These are phyloP conservation scores for Acleris sparsana DNA, from an alignment of 2,888 invertebrate species.

Conservation along the genomic window DNA sequence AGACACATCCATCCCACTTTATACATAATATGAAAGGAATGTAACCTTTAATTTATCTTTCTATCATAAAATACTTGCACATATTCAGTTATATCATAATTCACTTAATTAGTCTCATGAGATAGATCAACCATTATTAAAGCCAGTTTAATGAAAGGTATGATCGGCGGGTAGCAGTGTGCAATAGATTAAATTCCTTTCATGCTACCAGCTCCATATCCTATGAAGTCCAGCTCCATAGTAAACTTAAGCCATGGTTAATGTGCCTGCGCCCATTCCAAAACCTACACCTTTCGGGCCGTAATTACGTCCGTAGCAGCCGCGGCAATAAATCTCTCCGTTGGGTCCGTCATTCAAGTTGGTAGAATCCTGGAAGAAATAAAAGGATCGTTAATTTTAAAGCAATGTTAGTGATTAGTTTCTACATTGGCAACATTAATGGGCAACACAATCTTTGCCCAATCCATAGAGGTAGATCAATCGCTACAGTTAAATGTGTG, in stretches of 20 bases:
- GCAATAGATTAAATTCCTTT: constrained; percentile 74
- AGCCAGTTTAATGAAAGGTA: constrained; percentile 82
- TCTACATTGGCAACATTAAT: not conserved
- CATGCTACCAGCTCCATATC: constrained; percentile 65
- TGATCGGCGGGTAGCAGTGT: constrained; percentile 71
- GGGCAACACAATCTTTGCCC: too few species aligned
- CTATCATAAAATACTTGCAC: constrained; percentile 75
- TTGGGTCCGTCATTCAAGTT: constrained; percentile 96
- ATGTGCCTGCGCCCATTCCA: constrained; percentile 95
- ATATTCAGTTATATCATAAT: constrained; percentile 51
- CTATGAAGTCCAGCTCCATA: constrained; percentile 80
- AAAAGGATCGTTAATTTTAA: not conserved
- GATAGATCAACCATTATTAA: constrained; percentile 80
- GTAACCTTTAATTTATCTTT: constrained; percentile 83
- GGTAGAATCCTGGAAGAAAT: constrained; percentile 89
- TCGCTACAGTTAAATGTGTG: too few species aligned
- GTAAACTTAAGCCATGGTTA: constrained; percentile 90
- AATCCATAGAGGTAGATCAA: too few species aligned
- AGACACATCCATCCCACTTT: constrained; percentile 81
- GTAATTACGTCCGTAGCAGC: constrained; percentile 93
- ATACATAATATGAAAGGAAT: constrained; percentile 81
- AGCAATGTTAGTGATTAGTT: not conserved
- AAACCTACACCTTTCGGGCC: constrained; percentile 95
- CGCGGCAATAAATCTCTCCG: constrained; percentile 96
- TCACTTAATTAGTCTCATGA: constrained; percentile 74